Evolutionary conservation across 2,797 vertebrate genomes (phyloP).

Genomic region (Premnoplex brunnescens): DNA sequence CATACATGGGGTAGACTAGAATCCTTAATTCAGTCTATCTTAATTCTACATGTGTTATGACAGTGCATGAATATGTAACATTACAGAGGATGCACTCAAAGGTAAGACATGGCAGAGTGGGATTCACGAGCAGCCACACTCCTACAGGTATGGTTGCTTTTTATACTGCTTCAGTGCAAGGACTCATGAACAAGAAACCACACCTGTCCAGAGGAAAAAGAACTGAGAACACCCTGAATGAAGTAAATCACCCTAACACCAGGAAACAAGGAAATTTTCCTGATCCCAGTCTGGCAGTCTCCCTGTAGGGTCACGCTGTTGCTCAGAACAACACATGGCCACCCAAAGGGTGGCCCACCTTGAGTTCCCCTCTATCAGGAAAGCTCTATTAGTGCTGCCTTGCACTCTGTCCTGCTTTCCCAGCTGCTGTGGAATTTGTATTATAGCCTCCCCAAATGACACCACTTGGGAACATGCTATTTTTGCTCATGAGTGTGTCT

Average conservation of each 20-base stretch:
- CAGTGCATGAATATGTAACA: background rate
- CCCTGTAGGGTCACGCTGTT: background rate
- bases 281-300: background rate
- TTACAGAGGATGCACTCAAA: background rate
- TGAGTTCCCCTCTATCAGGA: background rate
- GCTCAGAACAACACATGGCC: background rate
- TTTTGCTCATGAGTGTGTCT: background rate
- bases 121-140: background rate
- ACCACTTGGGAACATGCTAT: background rate
- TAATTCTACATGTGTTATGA: background rate
- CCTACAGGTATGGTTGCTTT: rapidly evolving
- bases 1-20: rapidly evolving
- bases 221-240: background rate
- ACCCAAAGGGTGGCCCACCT: background rate
- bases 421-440: background rate
- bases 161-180: background rate
- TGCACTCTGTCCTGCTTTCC: background rate
- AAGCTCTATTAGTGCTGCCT: background rate
- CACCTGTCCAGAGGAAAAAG: background rate
- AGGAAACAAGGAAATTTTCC: background rate
- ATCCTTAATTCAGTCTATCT: background rate
- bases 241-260: background rate
- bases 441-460: background rate
- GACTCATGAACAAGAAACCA: background rate
- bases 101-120: rapidly evolving